Evolutionary conservation across 2,888 invertebrate species (phyloP), one percentile per base, ranked within the genome.

Genomic region (Amblyteles armatorius): DNA sequence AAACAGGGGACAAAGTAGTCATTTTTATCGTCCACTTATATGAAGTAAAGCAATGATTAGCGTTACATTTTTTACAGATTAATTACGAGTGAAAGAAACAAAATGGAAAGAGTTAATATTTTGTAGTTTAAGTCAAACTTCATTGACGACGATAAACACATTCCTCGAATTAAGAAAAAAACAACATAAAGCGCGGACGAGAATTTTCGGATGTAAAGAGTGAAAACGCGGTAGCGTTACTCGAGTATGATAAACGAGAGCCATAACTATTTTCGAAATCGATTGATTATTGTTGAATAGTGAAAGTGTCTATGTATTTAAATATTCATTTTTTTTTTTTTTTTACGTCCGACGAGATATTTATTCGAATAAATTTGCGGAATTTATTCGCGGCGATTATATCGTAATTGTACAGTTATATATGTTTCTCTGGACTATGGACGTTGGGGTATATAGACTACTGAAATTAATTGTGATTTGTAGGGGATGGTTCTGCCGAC

Each of bases 1-100:
- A 83, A 71, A 71, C 79, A 74, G 63, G 76, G 84, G 82, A 79
- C 67, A 78, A 77, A 77, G 65, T 79, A 82, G 76, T 79, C 71
- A 85, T 85, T 82, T 85, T 79, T 73, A 77, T 85, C 82, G 82
- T 82, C 79, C 72, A 85, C 79, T 79, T 68, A 57, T 79, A 79
- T 79, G 71, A 60, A 63, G 76, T 68, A 72, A 77, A 79, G 36
- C 69, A 71, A 69, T 67, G 76, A 40, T 76, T 79, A 79, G 65
- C 71, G 29, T 81, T 78, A 81, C 68, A 79, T 79, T 84, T 84
- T 82, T 82, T 82, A 85, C 82, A 79, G 71, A 72, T 22, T 79
- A 82, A 84, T 79, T 50, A 26, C 67, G 69, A 79, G 77, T 65
- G 69, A 36, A 19, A 40, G 65, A 63, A 19, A 40, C 9, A 9